These are phyloP conservation scores for Chiloscyllium punctatum DNA, from an alignment of 2,797 vertebrate genomes.

Conservation along the genomic window DNA sequence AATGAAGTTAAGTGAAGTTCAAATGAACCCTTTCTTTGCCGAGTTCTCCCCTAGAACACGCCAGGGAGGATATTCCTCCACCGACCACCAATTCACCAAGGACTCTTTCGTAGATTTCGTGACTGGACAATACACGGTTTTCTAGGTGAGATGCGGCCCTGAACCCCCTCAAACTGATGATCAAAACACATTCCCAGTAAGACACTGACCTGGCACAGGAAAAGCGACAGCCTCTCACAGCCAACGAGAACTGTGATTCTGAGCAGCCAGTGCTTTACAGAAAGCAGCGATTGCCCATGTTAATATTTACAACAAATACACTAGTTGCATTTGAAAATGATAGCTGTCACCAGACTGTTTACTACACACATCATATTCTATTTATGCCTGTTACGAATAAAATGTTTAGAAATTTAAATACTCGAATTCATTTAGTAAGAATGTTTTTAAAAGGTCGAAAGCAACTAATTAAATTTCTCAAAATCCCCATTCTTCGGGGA, in stretches of 20 bases:
- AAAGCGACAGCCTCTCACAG: background rate
- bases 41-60: background rate
- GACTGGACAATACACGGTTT: background rate
- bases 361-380: too few species aligned
- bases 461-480: background rate
- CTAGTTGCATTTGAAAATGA: background rate
- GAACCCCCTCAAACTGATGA: background rate
- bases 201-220: background rate
- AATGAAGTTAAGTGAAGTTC: background rate
- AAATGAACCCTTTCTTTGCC: background rate
- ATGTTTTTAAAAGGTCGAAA: background rate
- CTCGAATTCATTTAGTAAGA: background rate
- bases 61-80: background rate
- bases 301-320: background rate
- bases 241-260: constrained; percentile 8
- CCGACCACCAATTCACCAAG: background rate
- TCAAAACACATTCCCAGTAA: background rate
- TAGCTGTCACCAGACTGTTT: background rate
- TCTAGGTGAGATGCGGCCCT: background rate
- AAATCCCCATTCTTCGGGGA: background rate
- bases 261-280: background rate
- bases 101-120: background rate
- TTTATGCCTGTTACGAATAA: background rate
- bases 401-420: background rate
- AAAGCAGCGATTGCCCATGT: background rate